Conservation (phyloP, 2,888 invertebrate species). For the Caenorhabditis afra region DNA sequence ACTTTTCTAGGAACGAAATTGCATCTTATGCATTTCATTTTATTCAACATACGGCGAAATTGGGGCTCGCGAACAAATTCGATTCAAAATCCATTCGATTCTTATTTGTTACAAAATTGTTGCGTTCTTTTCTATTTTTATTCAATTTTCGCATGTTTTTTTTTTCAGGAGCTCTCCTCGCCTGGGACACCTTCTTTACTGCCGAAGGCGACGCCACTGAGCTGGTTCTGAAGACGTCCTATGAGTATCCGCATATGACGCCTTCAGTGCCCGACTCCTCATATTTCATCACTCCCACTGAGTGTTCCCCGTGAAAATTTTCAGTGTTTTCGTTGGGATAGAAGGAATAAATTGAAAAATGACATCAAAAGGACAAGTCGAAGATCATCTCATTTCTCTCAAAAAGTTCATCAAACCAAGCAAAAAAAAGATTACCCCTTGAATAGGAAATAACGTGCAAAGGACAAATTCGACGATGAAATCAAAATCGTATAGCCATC, state of each 20-base stretch:
- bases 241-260: constrained; percentile 61
- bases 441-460: background rate
- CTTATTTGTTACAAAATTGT: constrained; percentile 21
- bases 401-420: too few relatives aligned
- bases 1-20: constrained; percentile 21
- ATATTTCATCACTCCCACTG: constrained; percentile 51
- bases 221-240: constrained; percentile 58
- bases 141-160: constrained; percentile 5
- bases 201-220: constrained; percentile 49
- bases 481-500: constrained; percentile 41
- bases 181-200: constrained; percentile 69
- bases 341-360: background rate
- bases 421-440: too few relatives aligned
- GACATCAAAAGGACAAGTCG: background rate
- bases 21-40: constrained; percentile 32
- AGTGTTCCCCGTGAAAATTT: constrained; percentile 43
- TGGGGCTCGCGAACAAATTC: constrained; percentile 35
- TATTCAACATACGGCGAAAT: constrained; percentile 33
- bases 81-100: constrained; percentile 43
- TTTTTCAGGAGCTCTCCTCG: constrained; percentile 62
- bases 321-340: background rate
- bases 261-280: constrained; percentile 37
- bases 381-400: too few relatives aligned
- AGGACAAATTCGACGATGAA: background rate
- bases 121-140: constrained; percentile 22